Percentiles rank a stretch among this genome's conserved stretches.
Evolutionary conservation across 2,888 invertebrate genomes (phyloP).

Genomic region (Drosophila quinaria): DNA sequence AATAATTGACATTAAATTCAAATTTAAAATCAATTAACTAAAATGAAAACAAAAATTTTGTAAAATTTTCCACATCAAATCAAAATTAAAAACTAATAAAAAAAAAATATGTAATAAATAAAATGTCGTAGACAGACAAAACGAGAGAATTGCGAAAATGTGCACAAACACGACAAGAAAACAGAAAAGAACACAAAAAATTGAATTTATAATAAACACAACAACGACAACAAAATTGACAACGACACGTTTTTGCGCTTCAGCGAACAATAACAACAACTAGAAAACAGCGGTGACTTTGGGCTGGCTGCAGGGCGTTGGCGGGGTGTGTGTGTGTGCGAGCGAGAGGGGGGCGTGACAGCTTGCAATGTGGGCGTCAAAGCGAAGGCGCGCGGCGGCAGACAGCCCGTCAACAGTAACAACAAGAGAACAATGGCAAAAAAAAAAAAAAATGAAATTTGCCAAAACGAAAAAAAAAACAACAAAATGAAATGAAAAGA

Average conservation of each 20-base stretch:
- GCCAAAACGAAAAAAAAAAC: slow-evolving; percentile 51
- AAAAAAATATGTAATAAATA: slow-evolving; percentile 17
- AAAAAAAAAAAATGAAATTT: slow-evolving; percentile 58
- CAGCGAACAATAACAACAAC: slow-evolving; percentile 38
- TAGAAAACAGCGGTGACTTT: slow-evolving; percentile 9
- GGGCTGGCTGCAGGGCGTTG: neutral
- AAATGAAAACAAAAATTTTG: neutral
- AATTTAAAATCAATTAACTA: neutral
- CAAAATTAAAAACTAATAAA: neutral
- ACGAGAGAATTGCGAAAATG: slow-evolving; percentile 37
- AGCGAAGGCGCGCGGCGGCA: slow-evolving; percentile 64
- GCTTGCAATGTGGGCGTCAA: slow-evolving; percentile 39
- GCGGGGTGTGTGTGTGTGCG: slow-evolving; percentile 11
- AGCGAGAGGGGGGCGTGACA: slow-evolving; percentile 21
- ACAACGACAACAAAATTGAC: slow-evolving; percentile 38
- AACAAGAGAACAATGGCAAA: slow-evolving; percentile 42
- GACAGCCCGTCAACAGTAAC: slow-evolving; percentile 55
- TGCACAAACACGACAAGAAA: slow-evolving; percentile 29
- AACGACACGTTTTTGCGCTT: slow-evolving; percentile 77
- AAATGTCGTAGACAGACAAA: slow-evolving; percentile 15
- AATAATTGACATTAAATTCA: neutral
- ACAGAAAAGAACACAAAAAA: slow-evolving; percentile 4
- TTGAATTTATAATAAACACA: slow-evolving; percentile 12
- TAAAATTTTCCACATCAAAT: neutral
- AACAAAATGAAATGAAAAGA: slow-evolving; percentile 6